These are phyloP conservation scores for Condylura cristata DNA, from an alignment of 2,113 vertebrate genomes.

Conservation along the genomic window DNA sequence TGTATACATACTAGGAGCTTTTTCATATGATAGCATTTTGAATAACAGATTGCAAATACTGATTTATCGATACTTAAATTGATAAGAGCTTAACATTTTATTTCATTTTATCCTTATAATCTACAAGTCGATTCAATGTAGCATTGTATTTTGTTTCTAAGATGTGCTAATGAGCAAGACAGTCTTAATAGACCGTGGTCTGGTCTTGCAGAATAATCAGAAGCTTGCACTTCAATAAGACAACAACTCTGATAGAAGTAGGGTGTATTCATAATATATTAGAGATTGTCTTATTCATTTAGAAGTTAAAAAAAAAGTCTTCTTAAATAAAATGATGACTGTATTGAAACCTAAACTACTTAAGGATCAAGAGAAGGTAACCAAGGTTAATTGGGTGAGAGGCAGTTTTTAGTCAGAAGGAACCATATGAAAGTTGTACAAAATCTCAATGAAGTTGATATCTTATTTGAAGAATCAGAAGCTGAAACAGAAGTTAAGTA, in stretches of 20 bases:
- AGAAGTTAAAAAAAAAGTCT: background rate
- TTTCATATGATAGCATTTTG: background rate
- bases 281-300: background rate
- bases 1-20: background rate
- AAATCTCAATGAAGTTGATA: background rate
- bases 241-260: background rate
- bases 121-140: background rate
- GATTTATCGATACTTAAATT: background rate
- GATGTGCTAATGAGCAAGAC: background rate
- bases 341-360: background rate
- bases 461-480: background rate
- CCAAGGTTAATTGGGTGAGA: background rate
- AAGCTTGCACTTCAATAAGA: background rate
- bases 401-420: background rate
- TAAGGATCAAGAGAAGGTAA: background rate
- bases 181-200: background rate
- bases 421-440: background rate
- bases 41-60: background rate
- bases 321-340: background rate
- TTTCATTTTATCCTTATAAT: background rate
- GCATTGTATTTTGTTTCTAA: background rate
- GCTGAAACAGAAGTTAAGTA: background rate
- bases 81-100: background rate
- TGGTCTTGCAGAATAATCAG: background rate
- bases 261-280: background rate